Percentiles rank a stretch among this genome's conserved stretches.
Evolutionary conservation across 2,113 vertebrate genomes (phyloP).

Genomic region (Lucifuga dentata): DNA sequence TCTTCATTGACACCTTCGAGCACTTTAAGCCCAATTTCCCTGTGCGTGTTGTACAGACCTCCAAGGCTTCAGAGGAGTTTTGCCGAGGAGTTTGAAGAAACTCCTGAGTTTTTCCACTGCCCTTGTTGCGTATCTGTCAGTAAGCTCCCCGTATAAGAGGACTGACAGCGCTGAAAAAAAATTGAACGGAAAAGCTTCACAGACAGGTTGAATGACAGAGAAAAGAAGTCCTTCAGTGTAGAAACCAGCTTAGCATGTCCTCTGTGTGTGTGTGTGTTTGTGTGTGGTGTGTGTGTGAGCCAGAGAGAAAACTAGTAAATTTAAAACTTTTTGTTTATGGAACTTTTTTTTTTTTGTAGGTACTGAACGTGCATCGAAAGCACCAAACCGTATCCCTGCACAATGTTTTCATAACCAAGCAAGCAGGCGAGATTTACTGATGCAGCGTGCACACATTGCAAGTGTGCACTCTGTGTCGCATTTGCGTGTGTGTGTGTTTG

Average conservation of each 20-base stretch:
- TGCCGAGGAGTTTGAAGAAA: constrained; percentile 61
- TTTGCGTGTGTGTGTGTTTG: constrained; percentile 19
- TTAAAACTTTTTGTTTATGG: constrained; percentile 41
- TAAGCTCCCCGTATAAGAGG: constrained; percentile 57
- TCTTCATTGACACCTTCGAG: constrained; percentile 49
- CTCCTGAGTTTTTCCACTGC: constrained; percentile 45
- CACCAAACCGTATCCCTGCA: constrained; percentile 8
- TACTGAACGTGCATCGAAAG: constrained; percentile 11
- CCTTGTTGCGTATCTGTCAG: constrained; percentile 68
- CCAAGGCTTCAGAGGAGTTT: constrained; percentile 52
- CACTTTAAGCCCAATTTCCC: constrained; percentile 62
- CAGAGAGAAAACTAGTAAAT: background rate
- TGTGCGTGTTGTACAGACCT: constrained; percentile 34
- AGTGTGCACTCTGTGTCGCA: constrained; percentile 14
- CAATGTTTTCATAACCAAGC: constrained; percentile 21
- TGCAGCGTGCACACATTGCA: background rate
- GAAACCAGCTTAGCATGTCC: constrained; percentile 57
- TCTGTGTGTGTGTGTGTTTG: constrained; percentile 6
- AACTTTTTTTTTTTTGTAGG: constrained; percentile 25
- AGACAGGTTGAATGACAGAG: constrained; percentile 40
- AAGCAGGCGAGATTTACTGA: constrained; percentile 1
- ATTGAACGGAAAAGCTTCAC: constrained; percentile 48
- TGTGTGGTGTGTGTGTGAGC: constrained; percentile 1
- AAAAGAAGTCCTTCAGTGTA: constrained; percentile 29
- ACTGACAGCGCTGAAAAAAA: constrained; percentile 57